Percentiles rank a stretch among this genome's conserved stretches.
phyloP scores from a whole-genome alignment of 2,797 vertebrate species.

The Cuniculus paca region DNA sequence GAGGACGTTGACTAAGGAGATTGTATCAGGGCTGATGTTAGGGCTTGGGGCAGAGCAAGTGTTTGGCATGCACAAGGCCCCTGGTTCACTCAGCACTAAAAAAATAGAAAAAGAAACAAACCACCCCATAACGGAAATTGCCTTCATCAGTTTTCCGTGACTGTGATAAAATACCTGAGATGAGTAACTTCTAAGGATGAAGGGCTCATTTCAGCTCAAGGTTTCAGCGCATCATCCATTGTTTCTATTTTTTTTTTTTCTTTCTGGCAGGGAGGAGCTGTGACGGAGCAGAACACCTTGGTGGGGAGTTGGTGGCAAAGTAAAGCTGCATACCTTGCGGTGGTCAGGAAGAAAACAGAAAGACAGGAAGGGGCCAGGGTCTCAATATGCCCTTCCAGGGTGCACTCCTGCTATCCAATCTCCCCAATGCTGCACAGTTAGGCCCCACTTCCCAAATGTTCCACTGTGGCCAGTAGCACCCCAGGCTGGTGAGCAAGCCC shows the following conservation, averaged over 20 bases:
- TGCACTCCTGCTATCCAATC: background rate
- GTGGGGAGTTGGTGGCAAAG: too few relatives aligned
- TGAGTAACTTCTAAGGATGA: background rate
- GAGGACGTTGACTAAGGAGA: background rate
- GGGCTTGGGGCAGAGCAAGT: background rate
- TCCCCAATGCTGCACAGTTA: background rate
- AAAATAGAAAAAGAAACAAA: background rate
- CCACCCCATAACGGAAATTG: background rate
- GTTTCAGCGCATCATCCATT: background rate
- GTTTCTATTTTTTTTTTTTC: background rate
- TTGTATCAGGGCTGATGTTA: background rate
- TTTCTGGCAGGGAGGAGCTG: background rate
- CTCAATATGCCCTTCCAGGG: too few relatives aligned
- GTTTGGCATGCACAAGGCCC: background rate
- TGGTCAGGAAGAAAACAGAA: background rate
- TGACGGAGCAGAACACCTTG: background rate
- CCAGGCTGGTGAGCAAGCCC: background rate
- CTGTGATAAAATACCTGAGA: background rate
- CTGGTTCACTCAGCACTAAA: background rate
- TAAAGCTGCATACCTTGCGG: background rate
- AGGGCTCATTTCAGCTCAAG: background rate
- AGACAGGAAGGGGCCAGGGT: background rate
- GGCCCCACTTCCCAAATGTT: background rate
- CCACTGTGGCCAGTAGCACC: background rate
- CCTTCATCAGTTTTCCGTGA: background rate